Percentiles rank a stretch among this genome's conserved stretches.
phyloP scores from a whole-genome alignment of 1,140 invertebrate genomes.

The Gonioctena quinquepunctata region DNA sequence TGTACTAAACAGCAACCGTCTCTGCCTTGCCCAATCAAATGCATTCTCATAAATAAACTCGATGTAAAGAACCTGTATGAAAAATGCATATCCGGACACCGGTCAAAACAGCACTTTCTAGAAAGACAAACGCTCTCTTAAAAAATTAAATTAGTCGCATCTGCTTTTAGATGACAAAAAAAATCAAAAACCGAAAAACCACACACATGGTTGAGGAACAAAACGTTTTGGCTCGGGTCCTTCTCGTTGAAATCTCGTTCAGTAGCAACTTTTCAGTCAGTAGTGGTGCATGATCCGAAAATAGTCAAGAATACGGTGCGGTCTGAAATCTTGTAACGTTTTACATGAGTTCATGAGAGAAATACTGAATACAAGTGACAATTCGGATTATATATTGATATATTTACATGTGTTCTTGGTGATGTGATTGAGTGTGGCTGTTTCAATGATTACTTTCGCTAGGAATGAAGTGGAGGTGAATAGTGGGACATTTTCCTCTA shows the following conservation, averaged over 20 bases:
- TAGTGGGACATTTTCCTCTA: slow-evolving; percentile 23
- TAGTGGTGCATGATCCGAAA: slow-evolving; percentile 34
- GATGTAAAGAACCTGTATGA: slow-evolving; percentile 4
- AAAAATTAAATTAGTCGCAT: background rate
- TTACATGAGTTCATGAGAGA: background rate
- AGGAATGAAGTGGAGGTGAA: slow-evolving; percentile 35
- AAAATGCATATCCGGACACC: slow-evolving; percentile 7
- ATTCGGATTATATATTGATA: no score
- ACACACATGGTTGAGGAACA: slow-evolving; percentile 7
- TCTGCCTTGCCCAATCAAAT: background rate
- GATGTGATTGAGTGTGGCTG: slow-evolving; percentile 23
- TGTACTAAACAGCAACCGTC: no score
- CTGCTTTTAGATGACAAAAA: background rate
- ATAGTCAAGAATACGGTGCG: slow-evolving; percentile 32
- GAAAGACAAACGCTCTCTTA: slow-evolving; percentile 2
- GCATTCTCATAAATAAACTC: slow-evolving; percentile 6
- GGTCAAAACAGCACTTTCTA: slow-evolving; percentile 13
- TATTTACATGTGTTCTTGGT: background rate
- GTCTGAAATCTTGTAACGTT: background rate
- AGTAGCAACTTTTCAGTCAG: slow-evolving; percentile 39
- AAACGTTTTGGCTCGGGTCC: slow-evolving; percentile 14
- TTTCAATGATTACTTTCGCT: slow-evolving; percentile 32
- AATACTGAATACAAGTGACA: background rate
- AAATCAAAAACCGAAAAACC: slow-evolving; percentile 3
- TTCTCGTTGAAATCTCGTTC: slow-evolving; percentile 21